Base-by-base conservation (phyloP, 2,888 invertebrate genomes). In the Cepaea hortensis region DNA sequence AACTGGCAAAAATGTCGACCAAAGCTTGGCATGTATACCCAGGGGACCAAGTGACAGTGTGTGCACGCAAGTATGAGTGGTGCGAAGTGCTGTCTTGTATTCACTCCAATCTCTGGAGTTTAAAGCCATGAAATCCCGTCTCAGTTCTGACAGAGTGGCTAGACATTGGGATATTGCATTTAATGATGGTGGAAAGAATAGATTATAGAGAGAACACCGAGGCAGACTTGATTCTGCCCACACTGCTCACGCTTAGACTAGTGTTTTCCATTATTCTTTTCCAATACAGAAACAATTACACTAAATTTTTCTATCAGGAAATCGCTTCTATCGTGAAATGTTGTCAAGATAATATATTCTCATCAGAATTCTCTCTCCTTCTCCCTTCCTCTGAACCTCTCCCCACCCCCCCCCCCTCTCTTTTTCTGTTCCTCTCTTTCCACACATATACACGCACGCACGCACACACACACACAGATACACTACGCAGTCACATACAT, bases 81-180 rank as follows among this genome's bases (percentile, higher is more conserved):
- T 7, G n/a, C 18, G 61, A 11, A 13, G 23, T 79, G 4, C 13
- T 62, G 35, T 61, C 13, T 35, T 62, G 35, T 62, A 61, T 79
- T 79, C 35, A 5, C 15, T 35, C 18, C 23, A 55, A 7, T 62
- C 35, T 77, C 61, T 50, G 1, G 15, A 61, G 77, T 77, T 23
- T 77, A 61, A 77, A 77, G 55, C 61, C 55, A 61, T 77, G 15
- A n/a, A 18, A 61, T 76, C 55, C 61, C 20, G 0, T 23, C 61
- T n/a, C 55, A 23, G n/a, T n/a, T 61, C n/a, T 77, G 6, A 61
- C 55, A 77, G 15, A 50, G n/a, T 50, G 76, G 4, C 23, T 61
- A 61, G 77, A 77, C 77, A 77, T 77, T 77, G 18, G 77, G 77
- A 61, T 77, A 77, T 77, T 77, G 77, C 77, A 77, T 77, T 77